Conservation (phyloP, 2,888 invertebrate genomes). For the Diaprepes abbreviatus region DNA sequence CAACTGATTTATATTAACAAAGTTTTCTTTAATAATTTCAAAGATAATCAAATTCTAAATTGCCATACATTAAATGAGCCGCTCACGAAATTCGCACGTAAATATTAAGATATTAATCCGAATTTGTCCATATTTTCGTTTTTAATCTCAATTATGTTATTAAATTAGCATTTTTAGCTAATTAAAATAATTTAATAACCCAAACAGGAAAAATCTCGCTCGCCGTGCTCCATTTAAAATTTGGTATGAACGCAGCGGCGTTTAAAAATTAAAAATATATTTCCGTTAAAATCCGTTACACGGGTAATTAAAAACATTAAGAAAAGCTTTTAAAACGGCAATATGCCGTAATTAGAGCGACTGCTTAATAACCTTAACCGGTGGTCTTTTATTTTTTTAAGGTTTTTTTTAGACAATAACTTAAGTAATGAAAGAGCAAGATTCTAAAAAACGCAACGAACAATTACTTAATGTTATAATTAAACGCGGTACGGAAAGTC, state of each 20-base stretch:
- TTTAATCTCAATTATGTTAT: background rate
- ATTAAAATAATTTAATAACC: slow-evolving; percentile 16
- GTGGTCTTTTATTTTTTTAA: slow-evolving; percentile 10
- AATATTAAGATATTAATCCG: background rate
- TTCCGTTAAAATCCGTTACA: slow-evolving; percentile 20
- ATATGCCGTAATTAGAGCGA: slow-evolving; percentile 18
- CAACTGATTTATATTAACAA: too few species aligned
- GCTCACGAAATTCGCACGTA: too few species aligned
- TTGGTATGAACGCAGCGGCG: slow-evolving; percentile 12
- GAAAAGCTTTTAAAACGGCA: slow-evolving; percentile 20
- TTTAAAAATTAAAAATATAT: slow-evolving; percentile 24
- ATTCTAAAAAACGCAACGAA: background rate
- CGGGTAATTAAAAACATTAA: slow-evolving; percentile 13
- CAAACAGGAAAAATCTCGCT: slow-evolving; percentile 17
- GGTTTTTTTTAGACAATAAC: slow-evolving; percentile 14
- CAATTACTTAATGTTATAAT: slow-evolving; percentile 10
- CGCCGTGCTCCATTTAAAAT: slow-evolving; percentile 14
- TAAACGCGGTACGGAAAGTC: background rate
- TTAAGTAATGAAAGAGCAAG: slow-evolving; percentile 1
- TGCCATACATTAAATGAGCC: too few species aligned
- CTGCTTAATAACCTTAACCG: slow-evolving; percentile 20
- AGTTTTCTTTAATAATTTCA: too few species aligned
- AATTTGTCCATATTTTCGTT: background rate
- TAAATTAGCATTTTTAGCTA: slow-evolving; percentile 5
- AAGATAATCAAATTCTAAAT: too few species aligned